Evolutionary conservation across 2,797 vertebrate genomes (phyloP), one percentile per base, ranked within the genome.

Genomic region (Eleutherodactylus coqui): DNA sequence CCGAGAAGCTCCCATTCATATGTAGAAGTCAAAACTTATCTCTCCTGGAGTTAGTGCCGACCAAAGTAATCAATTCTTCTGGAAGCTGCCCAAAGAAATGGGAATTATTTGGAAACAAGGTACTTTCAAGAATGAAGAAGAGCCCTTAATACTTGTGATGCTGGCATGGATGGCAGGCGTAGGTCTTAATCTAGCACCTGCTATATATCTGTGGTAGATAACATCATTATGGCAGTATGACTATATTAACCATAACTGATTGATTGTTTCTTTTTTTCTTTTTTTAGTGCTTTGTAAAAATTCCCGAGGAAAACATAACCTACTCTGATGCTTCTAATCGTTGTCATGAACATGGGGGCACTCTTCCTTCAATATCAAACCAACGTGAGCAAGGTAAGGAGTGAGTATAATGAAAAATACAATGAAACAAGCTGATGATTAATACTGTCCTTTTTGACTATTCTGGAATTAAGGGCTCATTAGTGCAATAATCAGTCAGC

Each of bases 351-450:
- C 86, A 95, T 75, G 94, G 92, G 53, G 97, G 96, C 84, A 93
- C 93, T 11, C 94, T 99, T 87, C 94, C 96, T 79, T 94, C 96
- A 9, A 94, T 99, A 89, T 90, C 93, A 27, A 96, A 94, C 91
- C 97, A 97, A 90, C 93, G 92, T 70, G 97, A 99, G 88, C 98
- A 99, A 96, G 98, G 98, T 99, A 92, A 11, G 58, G 5, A 8
- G n/a, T 17, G 13, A 29, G 14, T 27, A 9, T 16, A 14, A 38
- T 11, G 27, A 17, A 17, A 38, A 14, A 17, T 17, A 27, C 45
- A 1, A 13, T 32, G 9, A 32, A 5, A 32, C 27, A 16, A 51
- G 49, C 14, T 29, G 4, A 14, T 62, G 13, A 34, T 64, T 60
- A 11, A 2, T 27, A 1, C 0, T 36, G 16, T 67, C 3, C 27